These are phyloP conservation scores for Agrochola lychnidis DNA, from an alignment of 2,888 invertebrate species.

Conservation along the genomic window DNA sequence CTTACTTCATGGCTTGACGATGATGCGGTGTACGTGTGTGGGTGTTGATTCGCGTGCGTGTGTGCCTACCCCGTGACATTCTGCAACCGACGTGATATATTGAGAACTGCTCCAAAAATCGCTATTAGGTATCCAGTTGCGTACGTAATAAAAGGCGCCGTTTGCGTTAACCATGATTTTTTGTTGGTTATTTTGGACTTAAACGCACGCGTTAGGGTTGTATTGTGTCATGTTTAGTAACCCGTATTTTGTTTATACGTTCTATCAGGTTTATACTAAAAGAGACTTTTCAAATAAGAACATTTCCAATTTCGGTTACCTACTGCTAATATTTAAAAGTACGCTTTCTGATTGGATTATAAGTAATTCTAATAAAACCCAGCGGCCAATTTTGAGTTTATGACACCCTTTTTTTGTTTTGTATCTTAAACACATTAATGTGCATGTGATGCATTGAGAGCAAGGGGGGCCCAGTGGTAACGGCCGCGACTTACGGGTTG, in stretches of 20 bases:
- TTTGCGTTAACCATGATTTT: slow-evolving; percentile 65
- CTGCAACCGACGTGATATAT: slow-evolving; percentile 89
- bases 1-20: slow-evolving; percentile 84
- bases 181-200: slow-evolving; percentile 37
- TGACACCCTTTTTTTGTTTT: background rate
- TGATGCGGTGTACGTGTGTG: slow-evolving; percentile 80
- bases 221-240: slow-evolving; percentile 3
- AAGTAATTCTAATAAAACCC: background rate
- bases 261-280: background rate
- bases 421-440: too few species aligned
- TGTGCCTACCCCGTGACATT: slow-evolving; percentile 82
- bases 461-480: too few species aligned
- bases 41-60: slow-evolving; percentile 72
- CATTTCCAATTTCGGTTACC: background rate
- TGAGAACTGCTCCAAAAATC: slow-evolving; percentile 88
- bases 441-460: too few species aligned
- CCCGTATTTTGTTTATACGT: background rate
- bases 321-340: background rate
- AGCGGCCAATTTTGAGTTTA: background rate
- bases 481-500: too few species aligned
- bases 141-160: slow-evolving; percentile 65
- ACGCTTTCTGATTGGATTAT: background rate
- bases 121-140: slow-evolving; percentile 75
- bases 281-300: background rate
- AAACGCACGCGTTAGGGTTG: slow-evolving; percentile 22